Evolutionary conservation across 1,140 invertebrate genomes (phyloP), one percentile per base, ranked within the genome.

Genomic region (Myzus persicae): DNA sequence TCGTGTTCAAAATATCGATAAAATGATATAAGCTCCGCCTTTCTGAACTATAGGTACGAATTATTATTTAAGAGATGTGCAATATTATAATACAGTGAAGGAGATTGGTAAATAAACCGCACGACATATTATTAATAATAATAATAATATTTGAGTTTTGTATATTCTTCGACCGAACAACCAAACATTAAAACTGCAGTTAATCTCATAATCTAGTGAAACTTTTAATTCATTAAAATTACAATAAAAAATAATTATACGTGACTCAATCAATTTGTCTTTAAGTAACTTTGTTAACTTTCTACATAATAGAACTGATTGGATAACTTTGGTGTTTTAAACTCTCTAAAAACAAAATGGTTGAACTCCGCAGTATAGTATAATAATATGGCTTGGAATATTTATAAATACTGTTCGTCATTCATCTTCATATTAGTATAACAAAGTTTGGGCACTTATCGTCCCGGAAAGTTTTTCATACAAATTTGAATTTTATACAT

Each of bases 401-500:
- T 48, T 51, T 36, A 24, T 59, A 59, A 38, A 59, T 20, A 31
- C 26, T 36, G 44, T 88, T 88, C 26, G 40, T 38, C 48, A 91
- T 91, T 91, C 59, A 81, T 91, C 40, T 81, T 76, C 38, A 44
- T 91, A 81, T 44, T 91, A 81, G 42, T 67, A 81, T 42, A 91
- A 81, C 59, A 76, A 81, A 91, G 59, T 91, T 90, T 38, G 40
- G n/a, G 24, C 40, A 46, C 90, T 91, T 67, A 81, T 91, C 40
- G 42, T n/a, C 36, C 11, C 26, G 26, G n/a, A 91, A 91, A 46
- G 59, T 91, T 76, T 81, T 40, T 42, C 26, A 42, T 81, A 76
- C 40, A 91, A 91, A 44, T 91, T 91, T 91, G 40, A 91, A 81
- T 91, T 91, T 91, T 81, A 91, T 81, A 42, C 40, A 67, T 91